Conservation (phyloP, 2,113 vertebrate species). For the Ivindomyrus marchei region DNA sequence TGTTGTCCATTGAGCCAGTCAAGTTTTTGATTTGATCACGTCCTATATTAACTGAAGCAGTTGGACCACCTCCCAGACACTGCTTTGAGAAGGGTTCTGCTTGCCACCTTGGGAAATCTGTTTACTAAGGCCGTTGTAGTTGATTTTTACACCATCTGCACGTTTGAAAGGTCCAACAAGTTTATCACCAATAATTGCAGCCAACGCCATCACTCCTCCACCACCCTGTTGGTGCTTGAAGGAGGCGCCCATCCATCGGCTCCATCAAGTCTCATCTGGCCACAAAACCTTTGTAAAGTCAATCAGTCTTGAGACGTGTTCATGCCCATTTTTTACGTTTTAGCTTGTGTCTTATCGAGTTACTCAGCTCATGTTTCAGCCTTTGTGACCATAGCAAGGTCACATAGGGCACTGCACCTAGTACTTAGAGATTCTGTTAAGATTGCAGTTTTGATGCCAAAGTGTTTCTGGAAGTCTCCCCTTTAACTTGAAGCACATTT, state of each 20-base stretch:
- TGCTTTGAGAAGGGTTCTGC: background rate
- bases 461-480: background rate
- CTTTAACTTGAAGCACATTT: background rate
- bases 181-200: background rate
- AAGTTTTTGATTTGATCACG: background rate
- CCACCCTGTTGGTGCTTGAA: no score
- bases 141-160: background rate
- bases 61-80: background rate
- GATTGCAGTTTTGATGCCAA: background rate
- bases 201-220: no score
- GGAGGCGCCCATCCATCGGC: no score
- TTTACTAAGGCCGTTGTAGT: background rate
- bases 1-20: background rate
- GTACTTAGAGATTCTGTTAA: background rate
- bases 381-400: background rate
- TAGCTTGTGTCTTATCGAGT: background rate
- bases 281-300: background rate
- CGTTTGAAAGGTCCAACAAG: background rate
- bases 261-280: background rate
- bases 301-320: background rate
- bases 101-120: background rate
- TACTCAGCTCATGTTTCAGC: background rate
- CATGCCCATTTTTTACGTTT: background rate
- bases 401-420: background rate
- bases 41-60: background rate